phyloP scores from a whole-genome alignment of 53 echinoderm and acorn worm genomes.

The Patiria pectinifera region DNA sequence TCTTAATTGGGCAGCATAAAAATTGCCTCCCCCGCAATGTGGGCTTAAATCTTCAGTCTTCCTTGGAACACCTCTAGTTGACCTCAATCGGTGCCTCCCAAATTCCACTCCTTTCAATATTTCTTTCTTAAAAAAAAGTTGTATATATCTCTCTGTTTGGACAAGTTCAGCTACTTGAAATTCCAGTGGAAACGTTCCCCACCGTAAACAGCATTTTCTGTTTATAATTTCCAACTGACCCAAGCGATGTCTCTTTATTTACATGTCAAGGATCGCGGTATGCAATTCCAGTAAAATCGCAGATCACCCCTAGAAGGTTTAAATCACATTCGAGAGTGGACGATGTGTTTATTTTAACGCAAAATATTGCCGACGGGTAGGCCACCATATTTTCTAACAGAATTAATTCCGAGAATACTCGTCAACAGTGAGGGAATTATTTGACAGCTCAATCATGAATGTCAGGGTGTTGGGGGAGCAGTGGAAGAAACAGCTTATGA shows the following conservation, averaged over 20 bases:
- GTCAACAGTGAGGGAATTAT: too few species aligned
- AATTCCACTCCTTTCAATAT: background rate
- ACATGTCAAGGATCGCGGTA: background rate
- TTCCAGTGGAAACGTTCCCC: conserved; percentile 9
- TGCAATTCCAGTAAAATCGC: background rate
- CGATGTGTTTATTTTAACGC: background rate
- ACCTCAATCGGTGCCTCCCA: background rate
- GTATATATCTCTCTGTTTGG: background rate
- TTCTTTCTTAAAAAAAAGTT: background rate
- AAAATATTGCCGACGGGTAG: background rate
- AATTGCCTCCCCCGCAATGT: background rate
- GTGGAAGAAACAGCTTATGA: too few species aligned
- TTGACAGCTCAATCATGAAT: too few species aligned
- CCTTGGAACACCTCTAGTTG: background rate
- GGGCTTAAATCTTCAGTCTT: background rate
- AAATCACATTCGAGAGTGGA: background rate
- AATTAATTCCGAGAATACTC: too few species aligned
- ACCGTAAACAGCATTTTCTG: background rate
- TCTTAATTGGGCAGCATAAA: background rate
- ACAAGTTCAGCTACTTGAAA: conserved; percentile 40
- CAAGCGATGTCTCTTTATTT: background rate
- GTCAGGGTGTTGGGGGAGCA: too few species aligned
- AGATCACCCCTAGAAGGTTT: background rate
- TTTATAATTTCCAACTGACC: conserved; percentile 33
- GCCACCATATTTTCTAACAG: too few species aligned